phyloP scores from a whole-genome alignment of 1,140 invertebrate genomes.

The Drosophila lacertosa region DNA sequence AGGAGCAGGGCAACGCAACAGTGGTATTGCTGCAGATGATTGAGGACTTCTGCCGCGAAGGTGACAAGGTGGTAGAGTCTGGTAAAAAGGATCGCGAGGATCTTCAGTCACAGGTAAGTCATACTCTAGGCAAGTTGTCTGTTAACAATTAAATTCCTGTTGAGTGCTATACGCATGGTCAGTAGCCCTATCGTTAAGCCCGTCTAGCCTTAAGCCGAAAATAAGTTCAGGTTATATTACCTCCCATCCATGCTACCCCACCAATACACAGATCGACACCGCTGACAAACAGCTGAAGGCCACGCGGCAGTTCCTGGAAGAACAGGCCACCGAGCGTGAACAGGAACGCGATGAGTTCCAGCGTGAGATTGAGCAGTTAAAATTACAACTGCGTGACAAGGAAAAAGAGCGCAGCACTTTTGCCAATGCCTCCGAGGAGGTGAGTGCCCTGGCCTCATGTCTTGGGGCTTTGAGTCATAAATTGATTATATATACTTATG shows the following conservation, averaged over 20 bases:
- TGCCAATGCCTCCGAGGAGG: conserved; percentile 85
- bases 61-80: conserved; percentile 87
- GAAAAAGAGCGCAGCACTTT: conserved; percentile 86
- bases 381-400: conserved; percentile 87
- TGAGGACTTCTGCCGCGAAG: conserved; percentile 87
- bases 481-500: conserved; percentile 19
- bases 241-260: conserved; percentile 43
- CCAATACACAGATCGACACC: conserved; percentile 88
- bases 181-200: conserved; percentile 32
- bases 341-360: conserved; percentile 91
- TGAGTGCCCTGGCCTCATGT: conserved; percentile 69
- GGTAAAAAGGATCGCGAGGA: conserved; percentile 88
- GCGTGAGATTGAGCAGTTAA: conserved; percentile 86
- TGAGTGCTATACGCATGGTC: conserved; percentile 67
- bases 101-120: conserved; percentile 88
- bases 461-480: conserved; percentile 19
- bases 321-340: conserved; percentile 91
- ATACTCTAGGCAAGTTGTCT: background rate
- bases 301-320: conserved; percentile 90
- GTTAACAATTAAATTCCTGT: background rate
- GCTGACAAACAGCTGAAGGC: conserved; percentile 91
- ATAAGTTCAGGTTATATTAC: conserved; percentile 25
- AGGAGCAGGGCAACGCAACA: conserved; percentile 81
- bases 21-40: conserved; percentile 85
- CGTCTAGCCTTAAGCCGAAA: conserved; percentile 55